A percentile compares a stretch with the other conserved stretches of the same genome.
These are phyloP conservation scores for Disparrhopalites patrizii DNA, from an alignment of 2,888 invertebrate species.

Conservation along the genomic window DNA sequence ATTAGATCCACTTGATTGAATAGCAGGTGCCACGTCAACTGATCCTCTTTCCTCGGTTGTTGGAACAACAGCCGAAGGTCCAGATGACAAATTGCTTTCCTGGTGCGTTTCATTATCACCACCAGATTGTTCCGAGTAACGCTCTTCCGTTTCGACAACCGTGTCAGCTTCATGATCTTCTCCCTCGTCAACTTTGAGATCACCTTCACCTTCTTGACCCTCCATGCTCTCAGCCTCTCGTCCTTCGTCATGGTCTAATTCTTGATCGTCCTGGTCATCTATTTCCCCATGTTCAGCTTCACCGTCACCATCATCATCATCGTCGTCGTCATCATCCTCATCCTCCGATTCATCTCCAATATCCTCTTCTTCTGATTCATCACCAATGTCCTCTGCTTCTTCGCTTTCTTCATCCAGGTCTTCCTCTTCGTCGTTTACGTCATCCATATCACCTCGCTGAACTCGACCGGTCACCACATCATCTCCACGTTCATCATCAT, in stretches of 20 bases:
- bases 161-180: slow-evolving; percentile 39
- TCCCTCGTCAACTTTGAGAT: slow-evolving; percentile 29
- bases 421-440: slow-evolving; percentile 18
- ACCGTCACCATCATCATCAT: slow-evolving; percentile 52
- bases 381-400: slow-evolving; percentile 41
- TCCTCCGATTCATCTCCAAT: slow-evolving; percentile 57
- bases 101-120: slow-evolving; percentile 10
- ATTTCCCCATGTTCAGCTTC: slow-evolving; percentile 52
- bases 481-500: slow-evolving; percentile 20
- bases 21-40: slow-evolving; percentile 10
- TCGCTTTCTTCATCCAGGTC: slow-evolving; percentile 41
- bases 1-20: slow-evolving; percentile 11
- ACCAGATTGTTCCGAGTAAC: slow-evolving; percentile 16
- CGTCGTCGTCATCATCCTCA: slow-evolving; percentile 56
- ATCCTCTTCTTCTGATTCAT: slow-evolving; percentile 48
- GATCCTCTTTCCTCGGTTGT: slow-evolving; percentile 10
- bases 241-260: slow-evolving; percentile 36
- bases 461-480: slow-evolving; percentile 7
- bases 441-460: slow-evolving; percentile 20
- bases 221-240: slow-evolving; percentile 45
- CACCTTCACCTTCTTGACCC: slow-evolving; percentile 19
- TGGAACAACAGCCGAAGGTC: slow-evolving; percentile 10
- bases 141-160: slow-evolving; percentile 20
- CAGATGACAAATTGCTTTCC: neutral
- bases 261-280: slow-evolving; percentile 60